These are phyloP conservation scores for Geopemphigus sp. DNA, from an alignment of 1,140 invertebrate genomes.

Conservation along the genomic window DNA sequence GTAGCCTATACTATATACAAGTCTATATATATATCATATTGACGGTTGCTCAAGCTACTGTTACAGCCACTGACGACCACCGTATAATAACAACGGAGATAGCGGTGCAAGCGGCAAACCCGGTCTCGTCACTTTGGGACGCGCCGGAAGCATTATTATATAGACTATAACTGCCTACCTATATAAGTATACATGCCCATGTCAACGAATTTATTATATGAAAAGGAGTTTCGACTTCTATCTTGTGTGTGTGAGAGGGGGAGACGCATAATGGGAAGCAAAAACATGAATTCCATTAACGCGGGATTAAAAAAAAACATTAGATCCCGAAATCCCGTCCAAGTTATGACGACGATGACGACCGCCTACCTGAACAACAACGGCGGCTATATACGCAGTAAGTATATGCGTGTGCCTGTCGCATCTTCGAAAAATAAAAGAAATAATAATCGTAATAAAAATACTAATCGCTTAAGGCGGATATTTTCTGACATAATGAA, in stretches of 20 bases:
- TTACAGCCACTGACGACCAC: neutral
- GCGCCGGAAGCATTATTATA: conserved; percentile 7
- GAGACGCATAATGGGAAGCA: conserved; percentile 3
- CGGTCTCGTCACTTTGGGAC: conserved; percentile 29
- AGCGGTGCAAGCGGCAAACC: neutral
- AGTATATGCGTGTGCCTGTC: neutral
- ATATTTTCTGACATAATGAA: neutral
- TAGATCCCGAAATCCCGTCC: conserved; percentile 24
- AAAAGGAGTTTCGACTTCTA: no score
- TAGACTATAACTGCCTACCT: neutral
- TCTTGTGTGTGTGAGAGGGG: neutral
- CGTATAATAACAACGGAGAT: neutral
- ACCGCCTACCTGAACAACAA: conserved; percentile 28
- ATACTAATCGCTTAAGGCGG: neutral
- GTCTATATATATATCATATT: no score
- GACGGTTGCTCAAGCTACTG: conserved; percentile 11
- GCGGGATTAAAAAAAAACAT: conserved; percentile 13
- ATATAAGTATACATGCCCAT: neutral
- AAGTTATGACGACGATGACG: neutral
- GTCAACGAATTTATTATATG: no score
- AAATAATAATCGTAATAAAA: conserved; percentile 29
- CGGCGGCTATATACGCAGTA: neutral
- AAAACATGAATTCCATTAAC: conserved; percentile 48
- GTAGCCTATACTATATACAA: neutral
- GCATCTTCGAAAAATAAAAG: neutral